Evolutionary conservation across 1,140 invertebrate genomes (phyloP), one percentile per base, ranked within the genome.

Genomic region (Argopecten irradians): DNA sequence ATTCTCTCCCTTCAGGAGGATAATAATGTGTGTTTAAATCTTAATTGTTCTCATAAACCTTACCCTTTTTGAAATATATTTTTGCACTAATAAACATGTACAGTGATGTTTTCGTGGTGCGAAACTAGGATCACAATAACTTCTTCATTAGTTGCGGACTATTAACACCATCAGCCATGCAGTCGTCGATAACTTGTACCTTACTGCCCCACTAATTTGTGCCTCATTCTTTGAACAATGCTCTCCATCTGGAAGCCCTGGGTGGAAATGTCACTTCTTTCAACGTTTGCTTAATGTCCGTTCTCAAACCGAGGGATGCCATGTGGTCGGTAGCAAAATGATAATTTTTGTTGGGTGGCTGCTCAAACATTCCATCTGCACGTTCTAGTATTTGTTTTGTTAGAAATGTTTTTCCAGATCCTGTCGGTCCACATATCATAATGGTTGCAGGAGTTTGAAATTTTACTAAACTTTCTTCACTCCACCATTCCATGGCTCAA

Each of bases 21-120:
- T n/a, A n/a, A n/a, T n/a, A n/a, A n/a, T n/a, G n/a, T n/a, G n/a
- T n/a, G n/a, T n/a, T n/a, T n/a, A n/a, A n/a, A n/a, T n/a, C n/a
- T n/a, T n/a, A n/a, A n/a, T n/a, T n/a, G n/a, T n/a, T n/a, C n/a
- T n/a, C n/a, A n/a, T n/a, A n/a, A n/a, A 28, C 32, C 86, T 85
- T n/a, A n/a, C n/a, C 89, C 89, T 7, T 39, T 82, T 11, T 82
- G 88, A 90, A 86, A 87, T 43, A 90, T 13, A 36, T n/a, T 90
- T 87, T n/a, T 90, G 89, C 32, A 87, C 55, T 35, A 90, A 39
- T n/a, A 86, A 87, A 86, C 35, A 87, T 83, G n/a, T n/a, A 90
- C 86, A 0, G 35, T 86, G 14, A 90, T 82, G 19, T 82, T 85
- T 36, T 71, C 55, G 32, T 89, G 89, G 36, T 89, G 89, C 1